Percentiles rank a stretch among this genome's conserved stretches.
Evolutionary conservation across 2,113 vertebrate genomes (phyloP).

Genomic region (Rutilus rutilus): DNA sequence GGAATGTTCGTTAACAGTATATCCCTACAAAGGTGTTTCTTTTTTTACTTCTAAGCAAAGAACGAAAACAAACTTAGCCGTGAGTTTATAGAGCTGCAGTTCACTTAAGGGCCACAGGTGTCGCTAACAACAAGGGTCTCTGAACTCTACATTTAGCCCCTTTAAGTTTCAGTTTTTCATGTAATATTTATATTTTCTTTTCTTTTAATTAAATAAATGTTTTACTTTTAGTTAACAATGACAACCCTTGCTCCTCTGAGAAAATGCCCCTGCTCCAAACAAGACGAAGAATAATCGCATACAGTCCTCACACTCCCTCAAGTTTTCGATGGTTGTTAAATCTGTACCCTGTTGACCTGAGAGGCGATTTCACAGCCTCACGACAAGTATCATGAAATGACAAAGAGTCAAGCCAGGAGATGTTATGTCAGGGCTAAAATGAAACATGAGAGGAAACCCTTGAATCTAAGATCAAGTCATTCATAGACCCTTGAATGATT

Average conservation of each 20-base stretch:
- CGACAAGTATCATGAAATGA: background rate
- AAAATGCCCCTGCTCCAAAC: background rate
- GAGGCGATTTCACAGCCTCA: background rate
- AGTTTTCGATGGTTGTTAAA: slow-evolving; percentile 12
- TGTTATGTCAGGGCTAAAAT: slow-evolving; percentile 19
- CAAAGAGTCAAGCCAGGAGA: background rate
- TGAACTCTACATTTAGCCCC: no score
- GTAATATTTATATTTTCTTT: no score
- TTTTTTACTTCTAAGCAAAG: no score
- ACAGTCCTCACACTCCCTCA: background rate
- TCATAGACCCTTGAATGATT: background rate
- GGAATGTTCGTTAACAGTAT: no score
- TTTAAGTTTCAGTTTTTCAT: no score
- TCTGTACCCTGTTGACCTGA: slow-evolving; percentile 25
- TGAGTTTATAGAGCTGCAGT: no score
- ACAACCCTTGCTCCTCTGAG: background rate
- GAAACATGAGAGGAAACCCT: slow-evolving; percentile 28
- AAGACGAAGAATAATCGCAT: background rate
- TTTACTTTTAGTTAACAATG: background rate
- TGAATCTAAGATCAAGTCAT: slow-evolving; percentile 2
- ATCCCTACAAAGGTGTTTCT: no score
- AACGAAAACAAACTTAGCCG: no score
- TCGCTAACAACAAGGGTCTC: no score
- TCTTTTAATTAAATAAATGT: no score
- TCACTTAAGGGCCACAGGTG: no score